Percentiles rank a stretch among this genome's conserved stretches.
These are phyloP conservation scores for Macropis europaea DNA, from an alignment of 2,888 invertebrate genomes.

Conservation along the genomic window DNA sequence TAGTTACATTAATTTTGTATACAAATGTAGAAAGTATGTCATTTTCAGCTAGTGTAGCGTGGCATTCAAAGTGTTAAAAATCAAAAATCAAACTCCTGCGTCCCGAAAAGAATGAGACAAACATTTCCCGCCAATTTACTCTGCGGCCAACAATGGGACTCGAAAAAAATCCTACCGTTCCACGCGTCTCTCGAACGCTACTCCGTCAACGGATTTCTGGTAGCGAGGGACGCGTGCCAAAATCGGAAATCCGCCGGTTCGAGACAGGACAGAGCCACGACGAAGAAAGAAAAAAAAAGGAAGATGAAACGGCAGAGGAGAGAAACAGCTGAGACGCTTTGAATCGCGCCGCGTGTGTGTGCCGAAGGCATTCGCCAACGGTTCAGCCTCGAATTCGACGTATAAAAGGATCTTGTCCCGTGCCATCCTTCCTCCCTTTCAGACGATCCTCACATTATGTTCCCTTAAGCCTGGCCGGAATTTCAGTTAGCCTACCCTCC, in stretches of 20 bases:
- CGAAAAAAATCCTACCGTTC: slow-evolving; percentile 23
- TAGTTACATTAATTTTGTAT: no score
- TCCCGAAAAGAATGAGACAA: no score
- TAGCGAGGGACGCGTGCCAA: slow-evolving; percentile 56
- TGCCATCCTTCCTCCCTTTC: slow-evolving; percentile 73
- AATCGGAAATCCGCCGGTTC: slow-evolving; percentile 50
- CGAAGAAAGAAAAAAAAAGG: slow-evolving; percentile 18
- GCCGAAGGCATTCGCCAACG: slow-evolving; percentile 71
- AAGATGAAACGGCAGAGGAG: slow-evolving; percentile 36
- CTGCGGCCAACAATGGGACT: no score
- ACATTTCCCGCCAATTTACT: no score
- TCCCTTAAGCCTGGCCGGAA: slow-evolving; percentile 63
- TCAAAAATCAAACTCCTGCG: no score
- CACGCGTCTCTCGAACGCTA: slow-evolving; percentile 5
- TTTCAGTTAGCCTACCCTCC: slow-evolving; percentile 68
- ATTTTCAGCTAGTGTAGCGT: no score
- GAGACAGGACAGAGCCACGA: slow-evolving; percentile 30
- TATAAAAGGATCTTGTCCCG: slow-evolving; percentile 76
- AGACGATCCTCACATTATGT: slow-evolving; percentile 64
- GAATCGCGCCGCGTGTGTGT: slow-evolving; percentile 68
- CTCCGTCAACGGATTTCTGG: slow-evolving; percentile 31
- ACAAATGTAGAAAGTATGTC: no score
- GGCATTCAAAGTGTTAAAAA: no score
- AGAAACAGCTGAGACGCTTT: slow-evolving; percentile 76
- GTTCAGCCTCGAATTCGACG: slow-evolving; percentile 68